Evolutionary conservation across 2,888 invertebrate genomes (phyloP), one percentile per base, ranked within the genome.

Genomic region (Deilephila elpenor): DNA sequence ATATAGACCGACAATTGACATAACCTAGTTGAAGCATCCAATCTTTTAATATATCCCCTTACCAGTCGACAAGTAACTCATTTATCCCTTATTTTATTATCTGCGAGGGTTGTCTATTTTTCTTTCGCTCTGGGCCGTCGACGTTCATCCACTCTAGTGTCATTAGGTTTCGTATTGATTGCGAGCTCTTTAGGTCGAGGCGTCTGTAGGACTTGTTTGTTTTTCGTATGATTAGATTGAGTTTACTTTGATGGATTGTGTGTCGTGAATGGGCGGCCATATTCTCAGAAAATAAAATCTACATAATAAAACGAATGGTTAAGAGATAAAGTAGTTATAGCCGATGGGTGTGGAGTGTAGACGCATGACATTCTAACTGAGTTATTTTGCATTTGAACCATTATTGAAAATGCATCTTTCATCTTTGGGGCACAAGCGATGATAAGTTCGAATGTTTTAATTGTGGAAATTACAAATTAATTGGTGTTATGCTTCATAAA

Each of bases 41-140:
- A 34, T 32, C 19, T 34, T 19, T 32, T 11, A 29, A 5, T 19
- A 61, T 17, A 19, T 19, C 19, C 14, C 3, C 34, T 34, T 19
- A 32, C 29, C 32, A 7, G 34, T 32, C 32, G 32, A 25, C n/a
- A 34, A 34, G 62, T 11, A 34, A 37, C 0, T 11, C 37, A 20
- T 20, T 64, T 64, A 64, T 44, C 64, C 20, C 14, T 64, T 37
- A 64, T 64, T 64, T 20, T 4, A 64, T 64, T 44, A 64, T 8
- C n/a, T 14, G 11, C 20, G 5, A 44, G 37, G 37, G 4, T 37
- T 44, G 20, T 44, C n/a, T 64, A 44, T 64, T 64, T 56, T 64
- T 64, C 64, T 20, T 20, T 44, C 14, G 20, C 37, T 37, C 19
- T 20, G 11, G 20, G 64, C 20, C 37, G 20, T 64, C 5, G n/a